phyloP scores from a whole-genome alignment of 2,113 vertebrate species.

The Antechinus flavipes region DNA sequence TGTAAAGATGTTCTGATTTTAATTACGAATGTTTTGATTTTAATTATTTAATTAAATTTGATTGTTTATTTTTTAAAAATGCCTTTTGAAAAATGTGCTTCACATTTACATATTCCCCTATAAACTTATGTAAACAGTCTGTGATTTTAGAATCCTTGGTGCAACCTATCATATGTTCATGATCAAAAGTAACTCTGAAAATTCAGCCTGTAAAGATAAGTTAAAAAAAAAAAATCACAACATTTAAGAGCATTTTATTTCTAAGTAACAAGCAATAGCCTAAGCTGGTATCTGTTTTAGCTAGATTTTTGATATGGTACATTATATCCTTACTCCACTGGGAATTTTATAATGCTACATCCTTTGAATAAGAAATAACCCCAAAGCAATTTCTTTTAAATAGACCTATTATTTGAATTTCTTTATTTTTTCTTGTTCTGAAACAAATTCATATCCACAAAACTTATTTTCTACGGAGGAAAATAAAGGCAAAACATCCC shows the following conservation, averaged over 20 bases:
- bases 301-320: neutral
- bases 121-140: neutral
- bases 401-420: neutral
- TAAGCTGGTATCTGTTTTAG: neutral
- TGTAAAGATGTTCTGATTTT: neutral
- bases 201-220: neutral
- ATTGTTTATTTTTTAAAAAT: neutral
- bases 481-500: no score
- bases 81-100: accelerated
- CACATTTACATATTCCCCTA: neutral
- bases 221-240: neutral
- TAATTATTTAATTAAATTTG: neutral
- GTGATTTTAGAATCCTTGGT: neutral
- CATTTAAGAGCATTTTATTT: neutral
- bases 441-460: neutral
- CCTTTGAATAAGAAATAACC: neutral
- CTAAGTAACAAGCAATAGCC: neutral
- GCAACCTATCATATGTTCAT: neutral
- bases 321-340: neutral
- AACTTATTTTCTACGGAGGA: no score
- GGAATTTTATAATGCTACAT: neutral
- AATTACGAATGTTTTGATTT: accelerated
- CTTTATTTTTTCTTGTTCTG: neutral
- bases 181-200: neutral
- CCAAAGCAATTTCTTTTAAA: neutral